Conservation (phyloP, 2,888 invertebrate species). For the Polydesmus complanatus region DNA sequence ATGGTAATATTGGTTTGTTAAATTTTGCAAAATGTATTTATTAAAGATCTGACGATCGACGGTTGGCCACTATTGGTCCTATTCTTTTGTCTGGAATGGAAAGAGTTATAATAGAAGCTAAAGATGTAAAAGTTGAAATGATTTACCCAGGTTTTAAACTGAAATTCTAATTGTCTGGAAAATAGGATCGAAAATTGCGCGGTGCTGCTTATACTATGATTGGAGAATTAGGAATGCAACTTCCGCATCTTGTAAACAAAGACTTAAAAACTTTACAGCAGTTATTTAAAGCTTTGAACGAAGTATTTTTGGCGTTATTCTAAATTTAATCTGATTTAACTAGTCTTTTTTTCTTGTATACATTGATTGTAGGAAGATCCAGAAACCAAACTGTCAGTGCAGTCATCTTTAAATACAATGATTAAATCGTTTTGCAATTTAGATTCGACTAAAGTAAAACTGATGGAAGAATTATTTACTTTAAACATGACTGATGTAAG, state of each 20-base stretch:
- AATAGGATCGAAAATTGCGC: slow-evolving; percentile 38
- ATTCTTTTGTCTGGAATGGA: slow-evolving; percentile 56
- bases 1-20: too few relatives aligned
- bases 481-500: slow-evolving; percentile 59
- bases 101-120: slow-evolving; percentile 49
- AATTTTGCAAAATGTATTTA: too few relatives aligned
- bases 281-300: slow-evolving; percentile 34
- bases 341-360: slow-evolving; percentile 1
- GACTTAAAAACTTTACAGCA: slow-evolving; percentile 44
- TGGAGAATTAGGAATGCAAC: slow-evolving; percentile 44
- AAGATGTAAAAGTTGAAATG: slow-evolving; percentile 25
- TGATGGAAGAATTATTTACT: slow-evolving; percentile 51
- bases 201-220: slow-evolving; percentile 59
- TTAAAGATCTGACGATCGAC: background rate
- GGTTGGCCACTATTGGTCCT: slow-evolving; percentile 50
- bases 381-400: slow-evolving; percentile 48
- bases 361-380: slow-evolving; percentile 23
- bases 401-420: slow-evolving; percentile 55
- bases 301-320: slow-evolving; percentile 23
- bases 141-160: background rate
- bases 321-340: background rate
- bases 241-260: slow-evolving; percentile 48
- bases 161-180: background rate
- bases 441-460: slow-evolving; percentile 28
- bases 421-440: slow-evolving; percentile 43